Evolutionary conservation across 2,113 vertebrate species (phyloP).

Genomic region (Microcebus jonahi): DNA sequence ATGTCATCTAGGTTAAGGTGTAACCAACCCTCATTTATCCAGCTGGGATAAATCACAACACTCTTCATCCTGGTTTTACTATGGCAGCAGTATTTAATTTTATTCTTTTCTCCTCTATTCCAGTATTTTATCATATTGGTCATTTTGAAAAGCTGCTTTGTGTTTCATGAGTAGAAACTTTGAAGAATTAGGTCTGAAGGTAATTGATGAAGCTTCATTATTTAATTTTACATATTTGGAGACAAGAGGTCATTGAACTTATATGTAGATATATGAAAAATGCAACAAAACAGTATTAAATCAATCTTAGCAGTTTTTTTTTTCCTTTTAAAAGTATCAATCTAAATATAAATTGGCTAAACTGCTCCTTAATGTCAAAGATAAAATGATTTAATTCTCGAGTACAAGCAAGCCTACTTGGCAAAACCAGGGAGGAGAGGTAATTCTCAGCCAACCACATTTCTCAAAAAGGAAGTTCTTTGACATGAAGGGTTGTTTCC

Average conservation of each 20-base stretch:
- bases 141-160: slow-evolving; percentile 52
- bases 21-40: neutral
- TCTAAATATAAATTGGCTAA: slow-evolving; percentile 56
- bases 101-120: neutral
- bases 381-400: slow-evolving; percentile 66
- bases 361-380: slow-evolving; percentile 53
- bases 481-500: slow-evolving; percentile 57
- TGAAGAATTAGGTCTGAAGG: slow-evolving; percentile 22
- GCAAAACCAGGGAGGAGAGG: neutral
- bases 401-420: slow-evolving; percentile 53
- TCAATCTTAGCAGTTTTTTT: slow-evolving; percentile 42
- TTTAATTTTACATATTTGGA: slow-evolving; percentile 40
- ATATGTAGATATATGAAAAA: slow-evolving; percentile 25
- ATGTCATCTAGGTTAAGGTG: neutral
- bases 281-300: slow-evolving; percentile 40
- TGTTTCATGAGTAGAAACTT: neutral
- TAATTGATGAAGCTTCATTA: neutral
- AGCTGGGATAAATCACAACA: neutral
- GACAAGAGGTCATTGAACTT: slow-evolving; percentile 48
- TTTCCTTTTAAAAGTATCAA: slow-evolving; percentile 42
- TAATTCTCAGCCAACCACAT: slow-evolving; percentile 49
- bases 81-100: neutral
- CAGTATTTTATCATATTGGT: neutral
- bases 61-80: neutral
- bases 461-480: slow-evolving; percentile 61